A percentile compares a stretch with the other conserved stretches of the same genome.
These are phyloP conservation scores for Incurvaria masculella DNA, from an alignment of 2,888 invertebrate genomes.

Conservation along the genomic window DNA sequence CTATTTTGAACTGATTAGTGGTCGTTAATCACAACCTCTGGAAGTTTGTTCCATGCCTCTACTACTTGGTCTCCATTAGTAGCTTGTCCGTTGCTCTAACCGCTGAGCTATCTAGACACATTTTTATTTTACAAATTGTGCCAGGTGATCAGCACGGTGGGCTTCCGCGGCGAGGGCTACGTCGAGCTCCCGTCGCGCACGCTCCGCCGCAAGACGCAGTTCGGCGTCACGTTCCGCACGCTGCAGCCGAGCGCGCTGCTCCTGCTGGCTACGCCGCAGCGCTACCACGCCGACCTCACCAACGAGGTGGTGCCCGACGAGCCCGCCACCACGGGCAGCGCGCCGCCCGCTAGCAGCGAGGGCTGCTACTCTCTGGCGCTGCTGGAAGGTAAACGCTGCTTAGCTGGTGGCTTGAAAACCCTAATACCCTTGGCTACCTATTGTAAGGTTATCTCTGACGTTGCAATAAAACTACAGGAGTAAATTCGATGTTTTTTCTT, in stretches of 20 bases:
- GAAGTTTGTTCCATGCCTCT: no score
- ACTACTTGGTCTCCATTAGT: no score
- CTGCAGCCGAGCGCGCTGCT: conserved; percentile 64
- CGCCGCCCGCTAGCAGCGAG: conserved; percentile 20
- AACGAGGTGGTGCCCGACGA: conserved; percentile 12
- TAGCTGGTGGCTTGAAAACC: no score
- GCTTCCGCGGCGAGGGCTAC: conserved; percentile 77
- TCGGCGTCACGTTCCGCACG: conserved; percentile 77
- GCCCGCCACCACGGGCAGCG: conserved; percentile 9
- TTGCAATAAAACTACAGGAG: no score
- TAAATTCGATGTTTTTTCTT: no score
- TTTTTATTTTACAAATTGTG: conserved; percentile 10
- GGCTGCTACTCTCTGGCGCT: conserved; percentile 61
- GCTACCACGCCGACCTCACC: conserved; percentile 8
- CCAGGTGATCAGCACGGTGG: conserved; percentile 64
- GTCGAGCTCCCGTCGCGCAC: conserved; percentile 70
- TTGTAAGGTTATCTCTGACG: no score
- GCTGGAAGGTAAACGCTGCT: neutral
- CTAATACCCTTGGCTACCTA: no score
- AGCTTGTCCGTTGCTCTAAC: no score
- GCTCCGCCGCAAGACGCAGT: conserved; percentile 63
- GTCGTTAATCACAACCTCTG: no score
- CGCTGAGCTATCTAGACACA: no score
- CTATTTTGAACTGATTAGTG: no score
- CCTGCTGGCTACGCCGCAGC: conserved; percentile 59